A percentile compares a stretch with the other conserved stretches of the same genome.
These are phyloP conservation scores for Amphipyra berbera DNA, from an alignment of 2,888 invertebrate genomes.

Conservation along the genomic window DNA sequence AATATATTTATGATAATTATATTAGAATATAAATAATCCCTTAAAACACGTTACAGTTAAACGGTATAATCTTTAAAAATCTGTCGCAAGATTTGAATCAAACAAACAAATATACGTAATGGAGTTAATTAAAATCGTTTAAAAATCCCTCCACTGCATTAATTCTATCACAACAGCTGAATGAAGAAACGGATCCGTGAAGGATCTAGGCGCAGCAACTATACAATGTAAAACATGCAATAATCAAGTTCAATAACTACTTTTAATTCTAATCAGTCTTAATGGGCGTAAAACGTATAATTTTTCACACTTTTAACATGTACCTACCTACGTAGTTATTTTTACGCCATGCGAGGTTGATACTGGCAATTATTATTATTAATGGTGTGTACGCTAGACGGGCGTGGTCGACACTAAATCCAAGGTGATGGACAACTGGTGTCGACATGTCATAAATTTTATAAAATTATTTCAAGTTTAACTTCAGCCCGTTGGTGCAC, in stretches of 20 bases:
- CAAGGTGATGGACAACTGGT: constrained; percentile 43
- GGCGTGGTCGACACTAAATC: constrained; percentile 38
- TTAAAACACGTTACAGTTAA: too few relatives aligned
- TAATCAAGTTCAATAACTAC: constrained; percentile 43
- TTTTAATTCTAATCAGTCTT: constrained; percentile 36
- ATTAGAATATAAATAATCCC: too few relatives aligned
- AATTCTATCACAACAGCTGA: too few relatives aligned
- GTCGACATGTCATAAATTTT: constrained; percentile 22
- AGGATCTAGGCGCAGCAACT: constrained; percentile 27
- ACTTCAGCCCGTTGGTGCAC: too few relatives aligned
- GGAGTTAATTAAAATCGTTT: too few relatives aligned
- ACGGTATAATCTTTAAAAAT: too few relatives aligned
- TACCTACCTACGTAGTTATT: constrained; percentile 32
- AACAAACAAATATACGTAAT: too few relatives aligned
- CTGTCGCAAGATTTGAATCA: too few relatives aligned
- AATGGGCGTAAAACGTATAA: constrained; percentile 46
- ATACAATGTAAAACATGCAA: constrained; percentile 19
- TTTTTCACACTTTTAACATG: constrained; percentile 55
- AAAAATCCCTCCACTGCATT: too few relatives aligned
- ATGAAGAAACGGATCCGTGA: constrained; percentile 21
- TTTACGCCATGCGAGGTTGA: constrained; percentile 40
- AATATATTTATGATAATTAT: too few relatives aligned
- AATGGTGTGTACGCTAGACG: constrained; percentile 18
- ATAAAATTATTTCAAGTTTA: constrained; percentile 11
- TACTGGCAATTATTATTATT: constrained; percentile 36